Evolutionary conservation across 2,113 vertebrate species (phyloP), one percentile per base, ranked within the genome.

Genomic region (Cololabis saira): DNA sequence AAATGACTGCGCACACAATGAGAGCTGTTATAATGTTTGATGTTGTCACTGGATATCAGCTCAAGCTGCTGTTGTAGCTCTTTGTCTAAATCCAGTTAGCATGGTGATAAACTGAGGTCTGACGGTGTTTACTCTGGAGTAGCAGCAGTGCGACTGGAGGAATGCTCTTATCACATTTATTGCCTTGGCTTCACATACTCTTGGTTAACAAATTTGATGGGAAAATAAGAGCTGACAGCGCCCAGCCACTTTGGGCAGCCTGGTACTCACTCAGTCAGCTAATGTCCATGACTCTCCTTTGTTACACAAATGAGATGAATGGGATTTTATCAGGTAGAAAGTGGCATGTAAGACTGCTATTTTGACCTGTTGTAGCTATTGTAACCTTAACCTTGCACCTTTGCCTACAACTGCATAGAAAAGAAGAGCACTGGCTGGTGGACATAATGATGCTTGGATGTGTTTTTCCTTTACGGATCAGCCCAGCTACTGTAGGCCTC

Each of bases 241-340:
- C 58, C 78, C 57, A 62, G 71, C 75, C 75, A 77, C 74, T 77
- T 61, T 63, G 58, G 82, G 81, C 82, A 59, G 71, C 76, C 69
- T 70, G 67, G 71, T 79, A 62, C 82, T 85, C 80, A 69, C 86
- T 81, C 73, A 74, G 83, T 73, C 49, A n/a, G 83, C 82, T 87
- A 91, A 84, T 93, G 90, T 92, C 90, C 86, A 91, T 88, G 90
- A 90, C 67, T 86, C 77, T 58, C 37, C 60, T 84, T 93, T 87
- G 88, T 94, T 94, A 95, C 95, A 95, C 92, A 95, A 94, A 96
- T 93, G 86, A 95, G 93, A 94, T 89, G 92, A 94, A 95, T 89
- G 89, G 67, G 33, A 72, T 88, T 83, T 92, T 93, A 91, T 93
- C 91, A 91, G 62, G 74, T 84, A 40, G 84, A 69, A 0, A 0